These are phyloP conservation scores for Rhabdophis nuchalis DNA, from an alignment of 2,797 vertebrate species.

Conservation along the genomic window DNA sequence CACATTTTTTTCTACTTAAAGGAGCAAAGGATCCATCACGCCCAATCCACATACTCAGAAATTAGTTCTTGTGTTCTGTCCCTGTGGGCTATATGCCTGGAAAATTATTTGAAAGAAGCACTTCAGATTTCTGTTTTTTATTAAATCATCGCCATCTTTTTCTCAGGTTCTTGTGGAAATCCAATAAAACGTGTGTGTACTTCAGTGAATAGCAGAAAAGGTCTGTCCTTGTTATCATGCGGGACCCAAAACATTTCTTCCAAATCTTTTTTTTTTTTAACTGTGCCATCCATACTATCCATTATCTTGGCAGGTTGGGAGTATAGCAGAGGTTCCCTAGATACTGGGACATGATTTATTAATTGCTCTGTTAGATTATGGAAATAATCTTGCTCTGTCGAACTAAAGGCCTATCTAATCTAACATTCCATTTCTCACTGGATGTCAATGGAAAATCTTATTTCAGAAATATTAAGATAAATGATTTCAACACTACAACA, in stretches of 20 bases:
- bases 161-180: neutral
- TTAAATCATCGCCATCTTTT: neutral
- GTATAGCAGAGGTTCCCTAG: neutral
- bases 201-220: neutral
- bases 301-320: neutral
- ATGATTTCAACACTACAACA: neutral
- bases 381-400: neutral
- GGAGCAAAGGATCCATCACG: neutral
- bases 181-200: neutral
- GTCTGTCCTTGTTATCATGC: neutral
- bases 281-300: neutral
- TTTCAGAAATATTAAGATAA: neutral
- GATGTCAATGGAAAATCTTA: neutral
- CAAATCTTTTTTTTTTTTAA: neutral
- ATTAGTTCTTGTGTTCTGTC: neutral
- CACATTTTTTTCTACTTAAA: neutral
- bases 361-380: neutral
- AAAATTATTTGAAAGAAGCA: neutral
- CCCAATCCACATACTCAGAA: neutral
- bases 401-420: neutral
- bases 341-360: neutral
- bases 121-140: neutral
- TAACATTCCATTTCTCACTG: neutral
- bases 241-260: neutral
- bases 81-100: neutral